Evolutionary conservation across 1,140 invertebrate genomes (phyloP).

Genomic region (Pristionchus pacificus): DNA sequence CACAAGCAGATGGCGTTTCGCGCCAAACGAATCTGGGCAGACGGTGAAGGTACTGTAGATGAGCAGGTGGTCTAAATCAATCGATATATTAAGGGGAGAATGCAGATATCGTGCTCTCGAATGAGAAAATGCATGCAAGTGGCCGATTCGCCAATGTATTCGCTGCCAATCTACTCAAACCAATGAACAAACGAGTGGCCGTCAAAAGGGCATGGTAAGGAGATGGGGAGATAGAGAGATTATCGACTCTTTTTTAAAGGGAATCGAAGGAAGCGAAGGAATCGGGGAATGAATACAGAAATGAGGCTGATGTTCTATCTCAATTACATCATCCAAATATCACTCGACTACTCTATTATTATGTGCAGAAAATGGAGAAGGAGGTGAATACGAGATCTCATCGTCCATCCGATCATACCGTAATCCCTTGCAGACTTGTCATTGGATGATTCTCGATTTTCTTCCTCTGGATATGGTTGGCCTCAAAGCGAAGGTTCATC

Average conservation of each 20-base stretch:
- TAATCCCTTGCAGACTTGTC: conserved; percentile 12
- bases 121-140: conserved; percentile 10
- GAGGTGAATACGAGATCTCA: not conserved
- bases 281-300: not conserved
- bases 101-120: not conserved
- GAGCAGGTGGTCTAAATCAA: not conserved
- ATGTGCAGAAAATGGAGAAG: not conserved
- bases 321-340: conserved; percentile 19
- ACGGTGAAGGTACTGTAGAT: not conserved
- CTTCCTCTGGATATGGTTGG: conserved; percentile 28
- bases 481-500: conserved; percentile 15
- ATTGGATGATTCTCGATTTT: conserved; percentile 32
- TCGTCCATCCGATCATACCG: too few relatives aligned
- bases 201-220: conserved; percentile 34
- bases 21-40: not conserved
- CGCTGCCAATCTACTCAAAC: conserved; percentile 15
- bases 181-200: conserved; percentile 9
- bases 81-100: not conserved
- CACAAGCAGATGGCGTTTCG: not conserved
- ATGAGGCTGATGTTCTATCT: conserved; percentile 16
- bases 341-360: conserved; percentile 20
- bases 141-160: conserved; percentile 33
- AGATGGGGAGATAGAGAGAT: conserved; percentile 1
- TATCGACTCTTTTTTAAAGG: not conserved
- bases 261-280: conserved; percentile 14